Percentiles rank a stretch among this genome's conserved stretches.
These are phyloP conservation scores for Manduca sexta DNA, from an alignment of 1,140 invertebrate species.

Conservation along the genomic window DNA sequence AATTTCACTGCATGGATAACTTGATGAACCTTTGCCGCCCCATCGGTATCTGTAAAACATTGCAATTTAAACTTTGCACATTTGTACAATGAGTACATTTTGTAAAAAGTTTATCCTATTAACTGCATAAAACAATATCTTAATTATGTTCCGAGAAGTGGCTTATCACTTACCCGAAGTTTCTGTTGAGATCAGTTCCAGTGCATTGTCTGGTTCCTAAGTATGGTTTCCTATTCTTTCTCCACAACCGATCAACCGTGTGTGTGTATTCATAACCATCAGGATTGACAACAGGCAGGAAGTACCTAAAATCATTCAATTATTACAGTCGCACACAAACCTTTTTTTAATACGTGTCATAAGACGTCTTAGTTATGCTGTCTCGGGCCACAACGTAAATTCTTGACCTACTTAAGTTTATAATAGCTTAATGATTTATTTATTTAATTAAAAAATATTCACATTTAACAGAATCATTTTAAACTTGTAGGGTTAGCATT, in stretches of 20 bases:
- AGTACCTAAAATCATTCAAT: slow-evolving; percentile 68
- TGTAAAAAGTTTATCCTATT: no score
- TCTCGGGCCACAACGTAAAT: no score
- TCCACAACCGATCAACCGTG: slow-evolving; percentile 83
- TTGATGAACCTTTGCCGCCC: slow-evolving; percentile 87
- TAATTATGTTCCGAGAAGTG: no score
- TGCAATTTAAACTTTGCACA: slow-evolving; percentile 1
- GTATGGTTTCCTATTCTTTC: slow-evolving; percentile 81
- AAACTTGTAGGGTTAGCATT: no score
- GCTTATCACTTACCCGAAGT: slow-evolving; percentile 83
- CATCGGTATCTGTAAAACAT: slow-evolving; percentile 77
- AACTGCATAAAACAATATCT: no score
- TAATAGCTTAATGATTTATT: no score
- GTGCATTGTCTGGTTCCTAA: slow-evolving; percentile 74
- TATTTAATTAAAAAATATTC: no score
- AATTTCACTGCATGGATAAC: slow-evolving; percentile 91
- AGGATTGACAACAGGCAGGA: slow-evolving; percentile 88
- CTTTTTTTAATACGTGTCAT: background rate
- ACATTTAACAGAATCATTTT: no score
- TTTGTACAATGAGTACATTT: no score
- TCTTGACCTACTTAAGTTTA: no score
- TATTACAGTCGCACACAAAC: background rate
- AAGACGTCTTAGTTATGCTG: no score
- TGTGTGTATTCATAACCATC: slow-evolving; percentile 92
- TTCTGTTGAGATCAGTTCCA: slow-evolving; percentile 88